Evolutionary conservation across 1,140 invertebrate species (phyloP), one percentile per base, ranked within the genome.

Genomic region (Odontomachus brunneus): DNA sequence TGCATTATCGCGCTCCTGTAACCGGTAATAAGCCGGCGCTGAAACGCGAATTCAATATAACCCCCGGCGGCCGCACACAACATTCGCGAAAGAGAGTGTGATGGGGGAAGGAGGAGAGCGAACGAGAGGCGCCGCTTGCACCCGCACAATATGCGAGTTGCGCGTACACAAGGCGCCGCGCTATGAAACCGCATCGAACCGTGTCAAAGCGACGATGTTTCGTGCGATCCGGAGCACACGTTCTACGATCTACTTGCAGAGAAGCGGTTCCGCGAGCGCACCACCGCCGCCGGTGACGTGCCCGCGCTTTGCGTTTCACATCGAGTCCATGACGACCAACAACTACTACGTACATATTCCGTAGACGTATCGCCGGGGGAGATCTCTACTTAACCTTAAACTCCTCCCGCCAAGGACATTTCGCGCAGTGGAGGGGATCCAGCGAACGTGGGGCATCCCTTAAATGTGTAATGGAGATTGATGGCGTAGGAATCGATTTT

Each of bases 131-230:
- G 29, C 55, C 63, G 80, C 29, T 76, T 44, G 63, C 72, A 29
- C 22, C 48, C 65, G 38, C 38, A 69, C 80, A 75, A 82, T 78
- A 57, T 29, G 69, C 55, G 26, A 63, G 55, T 63, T 59, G 82
- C 73, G 48, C 49, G 74, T 76, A 19, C 60, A 74, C 67, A 76
- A 76, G 83, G 65, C 67, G 83, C 69, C 29, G 57, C 69, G 38
- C 75, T 86, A 53, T 86, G 71, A 67, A 86, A 82, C 78, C 83
- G 76, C 83, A 82, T 82, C 67, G 76, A 69, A 57, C 44, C 85
- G 59, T 81, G 72, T 85, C 71, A 60, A 67, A 84, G 60, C 48
- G 67, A 82, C 62, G 60, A 72, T 57, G 76, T 84, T 85, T 75
- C 55, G 33, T 65, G 63, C 55, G 49, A 63, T 62, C 67, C 15